Evolutionary conservation across 2,888 invertebrate species (phyloP).

Genomic region (Megamerina dolium): DNA sequence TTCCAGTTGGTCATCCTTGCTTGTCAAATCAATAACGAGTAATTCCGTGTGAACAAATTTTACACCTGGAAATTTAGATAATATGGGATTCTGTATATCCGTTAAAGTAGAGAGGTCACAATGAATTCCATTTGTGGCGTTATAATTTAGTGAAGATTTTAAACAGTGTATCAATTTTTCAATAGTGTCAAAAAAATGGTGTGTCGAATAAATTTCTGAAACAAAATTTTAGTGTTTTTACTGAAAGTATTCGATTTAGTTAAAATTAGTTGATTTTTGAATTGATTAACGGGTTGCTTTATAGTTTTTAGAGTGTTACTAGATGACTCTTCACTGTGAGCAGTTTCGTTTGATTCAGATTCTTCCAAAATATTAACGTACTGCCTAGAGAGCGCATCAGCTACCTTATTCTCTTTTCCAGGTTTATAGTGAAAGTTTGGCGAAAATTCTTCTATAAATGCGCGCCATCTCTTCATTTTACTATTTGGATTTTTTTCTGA

Average conservation of each 20-base stretch:
- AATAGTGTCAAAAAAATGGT: slow-evolving; percentile 4
- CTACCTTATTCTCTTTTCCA: slow-evolving; percentile 17
- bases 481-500: slow-evolving; percentile 20
- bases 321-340: slow-evolving; percentile 13
- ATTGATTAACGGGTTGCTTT: slow-evolving; percentile 12
- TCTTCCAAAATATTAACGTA: slow-evolving; percentile 11
- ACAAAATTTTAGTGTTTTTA: slow-evolving; percentile 10
- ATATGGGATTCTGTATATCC: slow-evolving; percentile 6
- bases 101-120: slow-evolving; percentile 7
- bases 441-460: slow-evolving; percentile 18
- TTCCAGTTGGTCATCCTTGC: slow-evolving; percentile 16
- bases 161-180: slow-evolving; percentile 7
- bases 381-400: slow-evolving; percentile 19
- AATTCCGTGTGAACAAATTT: slow-evolving; percentile 13
- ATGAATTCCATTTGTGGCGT: slow-evolving; percentile 6
- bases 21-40: slow-evolving; percentile 15
- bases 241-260: slow-evolving; percentile 1
- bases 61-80: slow-evolving; percentile 10
- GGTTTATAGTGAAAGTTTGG: slow-evolving; percentile 17
- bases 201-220: slow-evolving; percentile 6
- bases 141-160: slow-evolving; percentile 11
- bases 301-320: slow-evolving; percentile 10
- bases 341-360: not conserved
- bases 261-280: slow-evolving; percentile 15
- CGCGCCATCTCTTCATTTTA: slow-evolving; percentile 18